Base-by-base conservation (phyloP, 2,888 invertebrate genomes). In the Oscheius sp. region DNA sequence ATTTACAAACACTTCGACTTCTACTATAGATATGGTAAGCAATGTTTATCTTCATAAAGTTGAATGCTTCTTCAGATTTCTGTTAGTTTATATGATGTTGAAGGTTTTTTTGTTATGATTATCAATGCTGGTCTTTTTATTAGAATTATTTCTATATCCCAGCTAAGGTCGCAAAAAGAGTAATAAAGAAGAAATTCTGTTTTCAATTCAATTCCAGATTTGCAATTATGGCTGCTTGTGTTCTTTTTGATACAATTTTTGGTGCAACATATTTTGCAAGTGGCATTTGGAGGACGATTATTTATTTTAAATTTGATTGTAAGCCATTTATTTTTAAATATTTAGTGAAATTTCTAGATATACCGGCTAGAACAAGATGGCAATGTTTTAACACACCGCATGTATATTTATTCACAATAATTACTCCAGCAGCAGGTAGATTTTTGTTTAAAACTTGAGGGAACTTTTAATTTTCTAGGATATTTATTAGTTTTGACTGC, bases 241-340 rank as follows among this genome's bases (percentile, higher is more conserved):
- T 76, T 15, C 37, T 74, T 45, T 76, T 76, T 69, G 76, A 76
- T 33, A 67, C 71, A 0, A 50, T 76, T 15, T 76, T 76, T 39
- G 76, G 76, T 10, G 65, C 70, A 34, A 73, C 76, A 15, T 76
- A 76, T 33, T 71, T 76, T 42, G 69, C 68, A 27, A 72, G 72
- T 0, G 76, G 76, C 12, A 48, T 71, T 25, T 73, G 70, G 61
- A 55, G 76, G 8, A 65, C 72, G 0, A 48, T 68, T 45, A 15
- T 76, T 15, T 39, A 72, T 10, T 8, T 61, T n/a, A 15, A 45
- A 0, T 74, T 70, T 53, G 71, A 74, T 3, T 70, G 76, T 76
- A 34, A 65, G 76, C 46, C 45, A 10, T 45, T 6, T 17, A 4
- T 25, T 52, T 52, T 52, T 52, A 25, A 3, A 25, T 52, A 3